Base-by-base conservation (phyloP, 2,888 invertebrate species). In the Branchipolynoe longqiensis region DNA sequence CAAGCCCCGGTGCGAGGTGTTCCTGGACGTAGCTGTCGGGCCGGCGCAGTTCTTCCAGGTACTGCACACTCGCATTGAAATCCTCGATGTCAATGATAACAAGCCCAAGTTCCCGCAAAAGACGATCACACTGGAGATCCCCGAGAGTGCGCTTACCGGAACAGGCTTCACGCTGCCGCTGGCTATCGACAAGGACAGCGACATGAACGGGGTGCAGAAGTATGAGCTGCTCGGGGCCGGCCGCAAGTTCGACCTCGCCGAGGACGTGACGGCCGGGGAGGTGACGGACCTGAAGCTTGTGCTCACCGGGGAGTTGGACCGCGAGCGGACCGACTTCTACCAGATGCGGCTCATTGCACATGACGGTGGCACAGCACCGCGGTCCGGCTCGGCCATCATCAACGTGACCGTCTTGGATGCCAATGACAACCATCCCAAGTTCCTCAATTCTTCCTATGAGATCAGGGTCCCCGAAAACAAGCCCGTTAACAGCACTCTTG, bases 231-330 rank as follows among this genome's bases (percentile, higher is more conserved):
- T 33, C 22, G n/a, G 31, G 18, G 48, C 31, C 14, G 28, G 41
- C 18, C 36, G 56, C 12, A 56, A 31, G 54, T 86, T 86, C 38
- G 81, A 64, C 18, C 64, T 86, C 0, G 54, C 36, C 3, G 81
- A 82, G 38, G 84, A 54, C 28, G 41, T 56, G 1, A 83, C 69
- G 18, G 41, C 85, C 36, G 89, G 88, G 36, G 90, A 89, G 6
- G 85, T 85, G 36, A 89, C 89, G 22, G 91, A 91, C 62, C 88
- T 92, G n/a, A 90, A 89, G 18, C 87, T 92, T n/a, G 87, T 88
- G 1, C 83, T 92, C 3, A 90, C 88, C 56, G 85, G 87, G 36
- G 85, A 81, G 0, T 84, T 92, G 25, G 91, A 92, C 86, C 86
- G 91, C 40, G 92, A 92, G 87, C 83, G 82, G 0, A 78, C 86